These are phyloP conservation scores for Phalera bucephala DNA, from an alignment of 2,888 invertebrate species.

Conservation along the genomic window DNA sequence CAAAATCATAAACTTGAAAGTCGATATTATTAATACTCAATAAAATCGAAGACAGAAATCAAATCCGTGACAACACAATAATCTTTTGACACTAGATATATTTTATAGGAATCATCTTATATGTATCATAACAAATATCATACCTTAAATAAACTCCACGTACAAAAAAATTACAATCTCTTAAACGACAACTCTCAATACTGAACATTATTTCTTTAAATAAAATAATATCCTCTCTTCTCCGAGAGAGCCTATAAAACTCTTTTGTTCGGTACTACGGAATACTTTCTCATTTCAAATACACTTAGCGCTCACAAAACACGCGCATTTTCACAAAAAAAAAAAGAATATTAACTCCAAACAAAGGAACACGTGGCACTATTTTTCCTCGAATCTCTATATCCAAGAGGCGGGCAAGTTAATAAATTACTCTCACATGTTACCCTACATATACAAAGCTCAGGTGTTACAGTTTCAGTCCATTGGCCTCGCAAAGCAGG, in stretches of 20 bases:
- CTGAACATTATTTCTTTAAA: too few species aligned
- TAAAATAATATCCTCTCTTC: too few species aligned
- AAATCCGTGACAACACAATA: too few species aligned
- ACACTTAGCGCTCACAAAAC: background rate
- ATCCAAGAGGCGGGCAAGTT: slow-evolving; percentile 38
- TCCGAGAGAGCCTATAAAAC: background rate
- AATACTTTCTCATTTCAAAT: background rate
- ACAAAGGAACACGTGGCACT: slow-evolving; percentile 26
- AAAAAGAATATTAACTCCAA: slow-evolving; percentile 10
- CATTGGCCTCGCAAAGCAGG: slow-evolving; percentile 57
- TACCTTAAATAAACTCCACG: too few species aligned
- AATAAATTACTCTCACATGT: slow-evolving; percentile 56
- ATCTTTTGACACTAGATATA: too few species aligned
- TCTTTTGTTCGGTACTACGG: background rate
- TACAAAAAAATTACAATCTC: too few species aligned
- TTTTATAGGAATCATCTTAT: too few species aligned
- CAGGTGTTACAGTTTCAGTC: slow-evolving; percentile 59
- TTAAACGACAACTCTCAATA: too few species aligned
- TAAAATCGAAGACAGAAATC: too few species aligned
- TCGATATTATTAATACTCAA: too few species aligned
- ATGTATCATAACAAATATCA: too few species aligned
- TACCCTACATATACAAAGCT: slow-evolving; percentile 40
- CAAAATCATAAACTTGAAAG: too few species aligned
- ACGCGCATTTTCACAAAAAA: background rate
- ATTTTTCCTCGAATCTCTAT: slow-evolving; percentile 31